Evolutionary conservation across 1,140 invertebrate species (phyloP), one percentile per base, ranked within the genome.

Genomic region (Periplaneta americana): DNA sequence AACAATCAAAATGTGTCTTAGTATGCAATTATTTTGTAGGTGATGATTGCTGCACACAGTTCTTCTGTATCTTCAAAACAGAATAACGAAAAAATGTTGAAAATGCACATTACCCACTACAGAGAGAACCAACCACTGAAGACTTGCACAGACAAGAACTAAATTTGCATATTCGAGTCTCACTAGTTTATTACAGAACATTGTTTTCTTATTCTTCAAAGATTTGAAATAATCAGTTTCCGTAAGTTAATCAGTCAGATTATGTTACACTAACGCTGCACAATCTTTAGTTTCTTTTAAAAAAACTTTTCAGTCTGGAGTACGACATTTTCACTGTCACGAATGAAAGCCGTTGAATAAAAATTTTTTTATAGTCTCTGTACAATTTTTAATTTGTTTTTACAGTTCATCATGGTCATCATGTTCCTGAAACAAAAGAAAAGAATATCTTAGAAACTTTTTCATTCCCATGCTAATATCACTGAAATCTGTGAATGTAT

Each of bases 341-440:
- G 13, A 28, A 66, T 66, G 48, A 66, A 66, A 66, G 22, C 48
- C 48, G 48, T 28, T n/a, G 48, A 6, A 28, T 66, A 66, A 66
- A 66, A 66, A 66, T 66, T n/a, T 66, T n/a, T 66, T 66, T n/a
- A 28, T 66, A 66, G 48, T 66, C 48, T 66, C 48, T 66, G 48
- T 66, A 66, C 22, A 48, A 18, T n/a, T 66, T 28, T 66, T 66
- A n/a, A 57, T n/a, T 28, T 28, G 22, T 1, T 31, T 78, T 91
- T 92, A 93, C 88, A 93, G 88, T 88, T 93, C 92, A 83, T 93
- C 92, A 86, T 93, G 92, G 82, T 32, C 37, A 66, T 89, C 89
- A 86, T 89, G 87, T 82, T 90, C 89, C 90, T 91, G 48, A 90
- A 89, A 82, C 79, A 74, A 82, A 83, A 84, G 84, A 82, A 81